Base-by-base conservation (phyloP, 2,113 vertebrate species). In the Anoura caudifer region DNA sequence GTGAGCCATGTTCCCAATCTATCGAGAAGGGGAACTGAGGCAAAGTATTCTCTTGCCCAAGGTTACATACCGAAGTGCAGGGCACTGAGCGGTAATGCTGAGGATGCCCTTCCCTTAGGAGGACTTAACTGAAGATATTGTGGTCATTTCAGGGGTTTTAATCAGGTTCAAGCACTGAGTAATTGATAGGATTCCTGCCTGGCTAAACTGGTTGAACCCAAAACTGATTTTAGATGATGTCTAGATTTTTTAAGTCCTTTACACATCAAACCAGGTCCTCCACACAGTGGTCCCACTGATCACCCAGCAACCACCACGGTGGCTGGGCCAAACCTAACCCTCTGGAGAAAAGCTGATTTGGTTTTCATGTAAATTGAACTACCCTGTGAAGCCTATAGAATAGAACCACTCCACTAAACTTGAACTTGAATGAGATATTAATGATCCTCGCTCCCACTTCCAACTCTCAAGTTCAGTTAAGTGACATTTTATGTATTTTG, bases 401-500 rank as follows among this genome's bases (percentile, higher is more conserved):
- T 41, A 38, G 81, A 86, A 33, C 11, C n/a, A 79, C 56, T 86
- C 12, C 83, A 4, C 82, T 54, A 36, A 94, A 65, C 70, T 33
- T 9, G 26, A 92, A 94, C 76, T 79, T 94, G 91, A 96, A 87
- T 94, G 84, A 98, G 97, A 95, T 47, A n/a, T 92, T 70, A 97
- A 82, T 14, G 19, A 86, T 94, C 43, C 50, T 90, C 33, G 84
- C 50, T 85, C 26, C 79, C 45, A 45, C 38, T 65, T 89, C 56
- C 90, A 96, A 77, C 38, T 87, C 97, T 93, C 80, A 67, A 91
- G 95, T 24, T 95, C 92, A 96, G 93, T 95, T 93, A 95, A 98
- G 80, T 90, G 95, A 92, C 75, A 82, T 96, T 98, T 98, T 96
- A 98, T 92, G 97, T 96, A 88, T 70, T 97, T 98, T 94, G 96